A percentile compares a stretch with the other conserved stretches of the same genome.
phyloP scores from a whole-genome alignment of 2,113 vertebrate genomes.

The Mellivora capensis region DNA sequence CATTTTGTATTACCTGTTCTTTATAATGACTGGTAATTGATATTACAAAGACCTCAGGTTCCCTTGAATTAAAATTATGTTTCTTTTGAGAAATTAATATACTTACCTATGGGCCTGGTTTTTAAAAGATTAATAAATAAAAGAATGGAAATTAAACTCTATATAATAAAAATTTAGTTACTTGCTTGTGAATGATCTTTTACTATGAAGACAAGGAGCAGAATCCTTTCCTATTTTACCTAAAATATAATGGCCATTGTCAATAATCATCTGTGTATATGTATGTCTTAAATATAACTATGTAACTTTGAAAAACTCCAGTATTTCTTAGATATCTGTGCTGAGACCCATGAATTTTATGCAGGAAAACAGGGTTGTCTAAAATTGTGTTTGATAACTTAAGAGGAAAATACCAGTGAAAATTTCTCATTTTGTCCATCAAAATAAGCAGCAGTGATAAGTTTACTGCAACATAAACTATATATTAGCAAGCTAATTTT shows the following conservation, averaged over 20 bases:
- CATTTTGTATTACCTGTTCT: neutral
- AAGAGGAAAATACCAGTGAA: neutral
- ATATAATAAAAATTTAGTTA: neutral
- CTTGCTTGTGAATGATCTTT: neutral
- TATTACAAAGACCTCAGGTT: conserved; percentile 16
- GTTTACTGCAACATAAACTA: neutral
- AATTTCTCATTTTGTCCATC: neutral
- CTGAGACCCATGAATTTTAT: neutral
- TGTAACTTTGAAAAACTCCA: neutral
- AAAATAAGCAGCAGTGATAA: neutral
- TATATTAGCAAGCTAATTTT: neutral
- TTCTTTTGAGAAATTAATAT: neutral
- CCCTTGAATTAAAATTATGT: conserved; percentile 22
- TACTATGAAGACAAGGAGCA: neutral
- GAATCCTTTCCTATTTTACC: neutral
- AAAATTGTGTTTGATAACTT: neutral
- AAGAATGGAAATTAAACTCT: neutral
- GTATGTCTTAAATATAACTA: neutral
- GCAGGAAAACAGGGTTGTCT: neutral
- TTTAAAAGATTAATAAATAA: conserved; percentile 20
- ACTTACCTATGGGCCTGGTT: neutral
- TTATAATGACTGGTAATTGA: neutral
- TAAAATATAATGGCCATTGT: neutral
- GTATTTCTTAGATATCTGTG: neutral
- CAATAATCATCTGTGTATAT: neutral